Conservation (phyloP, 2,797 vertebrate species). For the Clamator glandarius region DNA sequence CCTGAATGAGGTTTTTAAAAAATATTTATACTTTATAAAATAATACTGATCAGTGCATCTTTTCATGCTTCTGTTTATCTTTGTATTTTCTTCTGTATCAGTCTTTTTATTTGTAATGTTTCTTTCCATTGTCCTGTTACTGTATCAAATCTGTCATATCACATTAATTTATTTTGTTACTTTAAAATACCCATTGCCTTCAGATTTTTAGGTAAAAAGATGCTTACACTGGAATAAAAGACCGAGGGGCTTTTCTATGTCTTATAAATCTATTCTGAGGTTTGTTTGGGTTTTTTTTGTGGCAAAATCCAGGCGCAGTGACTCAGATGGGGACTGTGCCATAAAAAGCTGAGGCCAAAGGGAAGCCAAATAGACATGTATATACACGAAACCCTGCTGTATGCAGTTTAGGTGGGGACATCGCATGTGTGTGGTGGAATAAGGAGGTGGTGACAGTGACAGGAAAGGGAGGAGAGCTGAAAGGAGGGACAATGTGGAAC, state of each 20-base stretch:
- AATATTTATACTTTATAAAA: not conserved
- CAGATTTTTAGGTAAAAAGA: no score
- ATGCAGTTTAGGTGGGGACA: not conserved
- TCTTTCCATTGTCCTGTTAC: not conserved
- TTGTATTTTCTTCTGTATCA: not conserved
- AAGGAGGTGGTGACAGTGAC: not conserved
- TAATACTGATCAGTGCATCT: not conserved
- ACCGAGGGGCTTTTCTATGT: not conserved
- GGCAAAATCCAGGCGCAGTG: not conserved
- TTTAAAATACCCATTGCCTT: no score
- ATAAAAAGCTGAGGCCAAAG: not conserved
- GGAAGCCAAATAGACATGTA: not conserved
- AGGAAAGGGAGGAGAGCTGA: not conserved
- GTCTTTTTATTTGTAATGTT: not conserved
- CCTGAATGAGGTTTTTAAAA: not conserved
- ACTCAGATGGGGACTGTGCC: not conserved
- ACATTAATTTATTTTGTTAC: not conserved
- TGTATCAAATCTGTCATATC: not conserved
- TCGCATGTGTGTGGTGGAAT: not conserved
- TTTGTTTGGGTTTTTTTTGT: not conserved
- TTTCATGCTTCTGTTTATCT: not conserved
- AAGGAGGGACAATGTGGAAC: not conserved
- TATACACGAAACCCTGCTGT: rapidly evolving
- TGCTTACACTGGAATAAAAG: not conserved
- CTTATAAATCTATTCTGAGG: not conserved